Conservation (phyloP, 1,140 invertebrate genomes). For the Lamellibrachia luymesi region DNA sequence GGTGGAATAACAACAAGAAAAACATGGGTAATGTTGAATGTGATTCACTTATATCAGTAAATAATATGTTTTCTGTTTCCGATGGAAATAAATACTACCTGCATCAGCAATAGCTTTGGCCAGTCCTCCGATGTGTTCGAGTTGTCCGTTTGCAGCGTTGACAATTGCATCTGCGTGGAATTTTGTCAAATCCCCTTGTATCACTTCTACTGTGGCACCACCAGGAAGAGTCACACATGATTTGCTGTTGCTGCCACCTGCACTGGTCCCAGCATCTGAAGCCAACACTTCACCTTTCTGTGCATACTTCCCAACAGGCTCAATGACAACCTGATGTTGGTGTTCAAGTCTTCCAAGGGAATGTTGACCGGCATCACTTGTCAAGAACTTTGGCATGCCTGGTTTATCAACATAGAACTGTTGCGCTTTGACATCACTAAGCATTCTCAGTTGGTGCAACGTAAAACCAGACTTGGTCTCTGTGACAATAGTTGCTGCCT, state of each 20-base stretch:
- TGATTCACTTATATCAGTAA: not conserved
- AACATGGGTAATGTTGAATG: not conserved
- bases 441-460: not conserved
- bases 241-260: not conserved
- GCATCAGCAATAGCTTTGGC: constrained; percentile 73
- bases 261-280: not conserved
- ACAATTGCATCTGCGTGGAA: constrained; percentile 85
- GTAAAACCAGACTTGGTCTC: not conserved
- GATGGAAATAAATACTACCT: constrained; percentile 9
- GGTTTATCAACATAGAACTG: not conserved
- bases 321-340: constrained; percentile 2
- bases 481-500: not conserved
- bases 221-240: constrained; percentile 5
- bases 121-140: constrained; percentile 78
- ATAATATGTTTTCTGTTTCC: too few species aligned
- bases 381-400: constrained; percentile 12
- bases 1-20: not conserved
- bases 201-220: constrained; percentile 11
- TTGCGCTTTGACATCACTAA: not conserved
- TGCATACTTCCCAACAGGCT: constrained; percentile 2
- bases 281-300: not conserved
- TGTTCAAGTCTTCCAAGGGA: not conserved
- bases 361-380: not conserved
- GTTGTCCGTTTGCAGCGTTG: constrained; percentile 79
- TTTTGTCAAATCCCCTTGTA: constrained; percentile 76